These are phyloP conservation scores for Lepidonotus clava DNA, from an alignment of 2,888 invertebrate species.

Conservation along the genomic window DNA sequence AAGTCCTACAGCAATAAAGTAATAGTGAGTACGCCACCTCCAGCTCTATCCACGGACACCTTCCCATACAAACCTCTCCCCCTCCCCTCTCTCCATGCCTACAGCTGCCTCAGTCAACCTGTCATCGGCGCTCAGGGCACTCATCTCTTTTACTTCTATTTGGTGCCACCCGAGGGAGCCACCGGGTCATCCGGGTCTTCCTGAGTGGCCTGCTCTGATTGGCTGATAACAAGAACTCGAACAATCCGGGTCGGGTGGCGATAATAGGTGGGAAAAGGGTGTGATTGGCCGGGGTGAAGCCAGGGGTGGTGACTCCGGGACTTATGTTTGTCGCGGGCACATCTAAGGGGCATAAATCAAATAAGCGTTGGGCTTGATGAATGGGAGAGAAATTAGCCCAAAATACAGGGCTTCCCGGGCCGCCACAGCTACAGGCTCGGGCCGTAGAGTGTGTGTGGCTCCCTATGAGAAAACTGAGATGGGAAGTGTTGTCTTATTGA, in stretches of 20 bases:
- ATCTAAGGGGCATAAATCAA: neutral
- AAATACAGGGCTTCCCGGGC: neutral
- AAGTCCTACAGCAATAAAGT: too few relatives aligned
- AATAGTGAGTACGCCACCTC: too few relatives aligned
- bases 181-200: neutral
- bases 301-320: neutral
- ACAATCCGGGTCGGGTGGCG: neutral
- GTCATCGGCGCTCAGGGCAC: neutral
- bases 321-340: neutral
- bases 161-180: neutral
- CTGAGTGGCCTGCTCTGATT: neutral
- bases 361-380: neutral
- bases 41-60: too few relatives aligned
- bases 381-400: neutral
- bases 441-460: too few relatives aligned
- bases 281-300: neutral
- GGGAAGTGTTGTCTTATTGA: too few relatives aligned
- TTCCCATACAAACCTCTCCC: too few relatives aligned
- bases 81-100: neutral
- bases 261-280: too few relatives aligned
- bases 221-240: neutral
- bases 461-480: too few relatives aligned
- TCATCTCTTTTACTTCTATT: conserved; percentile 1
- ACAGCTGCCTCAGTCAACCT: neutral
- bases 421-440: too few relatives aligned